phyloP scores from a whole-genome alignment of 2,797 vertebrate genomes.

The Gymnocypris eckloni region DNA sequence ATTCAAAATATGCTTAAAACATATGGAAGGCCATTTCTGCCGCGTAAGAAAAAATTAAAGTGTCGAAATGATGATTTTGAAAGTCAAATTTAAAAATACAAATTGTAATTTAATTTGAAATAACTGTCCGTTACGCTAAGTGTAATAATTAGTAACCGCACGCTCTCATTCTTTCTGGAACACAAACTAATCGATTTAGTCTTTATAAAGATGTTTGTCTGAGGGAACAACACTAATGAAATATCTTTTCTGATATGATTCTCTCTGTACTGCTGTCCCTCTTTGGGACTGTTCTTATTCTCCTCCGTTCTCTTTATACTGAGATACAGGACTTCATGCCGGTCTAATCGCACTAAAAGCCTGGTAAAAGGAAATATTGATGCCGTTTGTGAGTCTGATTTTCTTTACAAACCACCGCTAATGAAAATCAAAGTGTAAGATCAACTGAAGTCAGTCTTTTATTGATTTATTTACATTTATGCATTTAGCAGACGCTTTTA shows the following conservation, averaged over 20 bases:
- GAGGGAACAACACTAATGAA: neutral
- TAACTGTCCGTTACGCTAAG: neutral
- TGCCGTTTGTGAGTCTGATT: neutral
- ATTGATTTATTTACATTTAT: neutral
- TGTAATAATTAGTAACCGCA: neutral
- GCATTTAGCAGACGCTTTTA: too few species aligned
- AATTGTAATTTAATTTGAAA: neutral
- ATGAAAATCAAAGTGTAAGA: neutral
- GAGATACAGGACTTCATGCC: neutral
- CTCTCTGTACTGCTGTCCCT: neutral
- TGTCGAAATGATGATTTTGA: too few species aligned
- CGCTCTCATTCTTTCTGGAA: neutral
- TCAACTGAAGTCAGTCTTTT: constrained; percentile 6
- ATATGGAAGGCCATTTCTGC: too few species aligned
- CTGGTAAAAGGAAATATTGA: neutral
- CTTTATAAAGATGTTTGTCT: neutral
- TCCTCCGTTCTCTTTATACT: neutral
- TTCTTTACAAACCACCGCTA: neutral
- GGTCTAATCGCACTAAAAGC: neutral
- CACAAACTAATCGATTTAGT: neutral
- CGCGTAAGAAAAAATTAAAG: neutral
- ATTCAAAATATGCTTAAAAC: neutral
- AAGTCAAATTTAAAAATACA: too few species aligned
- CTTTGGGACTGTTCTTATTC: too few species aligned
- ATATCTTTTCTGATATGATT: neutral